Conservation (phyloP, 2,797 vertebrate genomes). For the Chloroceryle amazona region DNA sequence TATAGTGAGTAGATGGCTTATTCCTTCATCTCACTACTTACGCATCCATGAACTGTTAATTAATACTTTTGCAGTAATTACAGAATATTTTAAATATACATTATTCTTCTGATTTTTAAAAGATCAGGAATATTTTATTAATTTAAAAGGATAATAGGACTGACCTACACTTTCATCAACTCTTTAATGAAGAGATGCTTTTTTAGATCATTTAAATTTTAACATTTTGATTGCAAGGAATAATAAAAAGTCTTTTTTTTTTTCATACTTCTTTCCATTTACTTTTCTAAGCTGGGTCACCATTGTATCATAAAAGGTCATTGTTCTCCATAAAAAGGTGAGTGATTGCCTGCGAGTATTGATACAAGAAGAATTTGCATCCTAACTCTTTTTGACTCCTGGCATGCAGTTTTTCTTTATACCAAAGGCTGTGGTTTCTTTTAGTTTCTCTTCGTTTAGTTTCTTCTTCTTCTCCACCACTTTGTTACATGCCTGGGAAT, state of each 20-base stretch:
- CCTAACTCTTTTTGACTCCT: neutral
- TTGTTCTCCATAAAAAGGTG: conserved; percentile 36
- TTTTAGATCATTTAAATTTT: conserved; percentile 66
- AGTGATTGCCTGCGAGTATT: conserved; percentile 15
- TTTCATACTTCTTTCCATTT: conserved; percentile 36
- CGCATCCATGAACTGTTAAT: conserved; percentile 79
- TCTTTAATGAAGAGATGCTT: conserved; percentile 72
- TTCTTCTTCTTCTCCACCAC: conserved; percentile 3
- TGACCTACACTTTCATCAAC: conserved; percentile 78
- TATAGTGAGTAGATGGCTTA: conserved; percentile 78
- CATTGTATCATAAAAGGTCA: neutral
- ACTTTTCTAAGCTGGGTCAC: conserved; percentile 2
- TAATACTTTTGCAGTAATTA: conserved; percentile 84
- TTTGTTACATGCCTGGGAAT: neutral
- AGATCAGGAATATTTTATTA: conserved; percentile 76
- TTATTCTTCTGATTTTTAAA: conserved; percentile 80
- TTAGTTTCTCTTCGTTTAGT: neutral
- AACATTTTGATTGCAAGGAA: conserved; percentile 58
- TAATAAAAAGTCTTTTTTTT: neutral
- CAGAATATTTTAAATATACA: conserved; percentile 83
- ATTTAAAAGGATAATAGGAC: conserved; percentile 80
- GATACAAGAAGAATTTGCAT: neutral
- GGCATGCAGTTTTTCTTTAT: neutral
- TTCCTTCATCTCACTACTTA: conserved; percentile 76
- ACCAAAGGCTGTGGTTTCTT: neutral